A percentile compares a stretch with the other conserved stretches of the same genome.
phyloP scores from a whole-genome alignment of 2,888 invertebrate species.

The Dasysyrphus albostriatus region DNA sequence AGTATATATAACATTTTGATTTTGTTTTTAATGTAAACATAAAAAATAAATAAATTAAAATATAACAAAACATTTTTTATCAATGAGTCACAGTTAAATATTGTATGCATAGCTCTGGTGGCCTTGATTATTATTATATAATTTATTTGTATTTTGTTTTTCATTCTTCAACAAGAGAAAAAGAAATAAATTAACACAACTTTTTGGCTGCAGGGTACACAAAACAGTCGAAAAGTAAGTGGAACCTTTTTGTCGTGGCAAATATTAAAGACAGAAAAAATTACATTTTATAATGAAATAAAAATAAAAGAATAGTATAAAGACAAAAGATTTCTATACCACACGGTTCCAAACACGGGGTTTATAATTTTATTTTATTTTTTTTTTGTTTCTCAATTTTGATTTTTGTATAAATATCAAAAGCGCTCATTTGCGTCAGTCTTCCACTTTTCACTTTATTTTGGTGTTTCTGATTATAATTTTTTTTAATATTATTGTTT shows the following conservation, averaged over 20 bases:
- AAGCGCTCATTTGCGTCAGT: conserved; percentile 73
- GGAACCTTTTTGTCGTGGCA: conserved; percentile 9
- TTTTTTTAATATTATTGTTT: conserved; percentile 22
- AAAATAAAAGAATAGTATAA: conserved; percentile 15
- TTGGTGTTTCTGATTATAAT: conserved; percentile 66
- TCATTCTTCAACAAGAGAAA: conserved; percentile 61
- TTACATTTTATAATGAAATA: conserved; percentile 16
- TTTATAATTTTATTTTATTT: not conserved
- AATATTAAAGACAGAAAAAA: not conserved
- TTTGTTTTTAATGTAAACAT: conserved; percentile 56
- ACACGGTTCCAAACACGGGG: conserved; percentile 46
- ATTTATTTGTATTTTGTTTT: conserved; percentile 10
- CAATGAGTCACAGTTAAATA: conserved; percentile 73
- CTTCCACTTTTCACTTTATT: conserved; percentile 73
- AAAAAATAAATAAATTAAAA: conserved; percentile 75
- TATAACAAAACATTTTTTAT: conserved; percentile 71
- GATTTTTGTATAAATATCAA: conserved; percentile 65
- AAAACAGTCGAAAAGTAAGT: conserved; percentile 1
- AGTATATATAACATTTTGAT: conserved; percentile 63
- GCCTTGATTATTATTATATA: conserved; percentile 43
- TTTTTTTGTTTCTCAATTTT: conserved; percentile 28
- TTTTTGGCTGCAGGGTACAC: not conserved
- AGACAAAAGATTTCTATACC: conserved; percentile 43
- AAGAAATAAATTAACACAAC: conserved; percentile 15
- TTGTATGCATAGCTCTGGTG: conserved; percentile 72